Base-by-base conservation (phyloP, 1,140 invertebrate species). In the Drosophila sproati region DNA sequence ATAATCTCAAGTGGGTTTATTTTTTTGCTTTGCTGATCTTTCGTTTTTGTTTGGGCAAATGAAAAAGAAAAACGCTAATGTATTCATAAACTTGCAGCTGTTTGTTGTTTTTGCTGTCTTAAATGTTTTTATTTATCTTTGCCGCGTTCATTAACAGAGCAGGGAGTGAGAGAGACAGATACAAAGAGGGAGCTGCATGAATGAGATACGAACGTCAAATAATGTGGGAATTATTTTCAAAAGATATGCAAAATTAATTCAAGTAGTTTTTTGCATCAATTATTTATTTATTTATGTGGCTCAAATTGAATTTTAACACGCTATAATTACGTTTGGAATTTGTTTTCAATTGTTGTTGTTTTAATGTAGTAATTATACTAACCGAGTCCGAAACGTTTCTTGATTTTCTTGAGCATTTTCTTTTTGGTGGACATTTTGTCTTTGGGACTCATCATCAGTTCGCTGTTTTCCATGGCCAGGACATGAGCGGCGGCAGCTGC, bases 381-480 rank as follows among this genome's bases (percentile, higher is more conserved):
- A 93, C 93, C 93, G 82, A 93, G 78, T 89, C 93, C 93, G 62
- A 93, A 93, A 51, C 93, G 93, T 67, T 93, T 92, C 73, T 93
- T 94, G 71, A 94, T 94, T 80, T 93, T 94, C 88, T 94, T 94
- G 48, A 94, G 88, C 93, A 94, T 94, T 91, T 93, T 94, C 82
- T 93, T 93, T 80, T 93, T 93, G 63, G 80, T 92, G 28, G 81
- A 89, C 59, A 92, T 69, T 81, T 91, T 91, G 67, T 91, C 89
- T 79, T 91, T 91, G 71, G 86, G 85, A 73, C 76, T 73, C 87
- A 91, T 87, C 59, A 90, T 73, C 37, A 86, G 71, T 47, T 91
- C 87, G 8, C 73, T 89, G 73, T 75, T 83, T 43, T 88, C 83
- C 77, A 88, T 72, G 28, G 77, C 83, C 54, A 88, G 62, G 61